These are phyloP conservation scores for Seriola aureovittata DNA, from an alignment of 2,113 vertebrate species.

Conservation along the genomic window DNA sequence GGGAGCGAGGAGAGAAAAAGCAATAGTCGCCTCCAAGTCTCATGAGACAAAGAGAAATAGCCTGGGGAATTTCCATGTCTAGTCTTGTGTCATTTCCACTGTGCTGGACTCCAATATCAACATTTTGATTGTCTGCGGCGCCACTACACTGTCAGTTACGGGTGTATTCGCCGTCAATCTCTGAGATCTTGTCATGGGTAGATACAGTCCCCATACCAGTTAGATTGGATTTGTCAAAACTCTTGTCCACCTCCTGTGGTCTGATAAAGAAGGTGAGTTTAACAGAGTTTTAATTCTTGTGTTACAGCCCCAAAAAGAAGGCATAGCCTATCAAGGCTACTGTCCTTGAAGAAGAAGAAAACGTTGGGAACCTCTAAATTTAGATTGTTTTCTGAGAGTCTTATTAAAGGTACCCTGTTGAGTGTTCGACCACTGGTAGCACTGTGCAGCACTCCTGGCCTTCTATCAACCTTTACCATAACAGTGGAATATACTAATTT, in stretches of 20 bases:
- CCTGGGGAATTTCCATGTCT: slow-evolving; percentile 30
- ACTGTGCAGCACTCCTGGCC: neutral
- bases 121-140: slow-evolving; percentile 46
- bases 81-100: slow-evolving; percentile 42
- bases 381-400: neutral
- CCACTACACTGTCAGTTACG: slow-evolving; percentile 31
- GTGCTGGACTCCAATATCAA: slow-evolving; percentile 45
- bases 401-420: neutral
- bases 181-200: slow-evolving; percentile 7
- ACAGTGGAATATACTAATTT: neutral
- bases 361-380: too few relatives aligned
- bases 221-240: slow-evolving; percentile 34
- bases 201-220: slow-evolving; percentile 2
- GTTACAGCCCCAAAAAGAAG: neutral
- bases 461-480: neutral
- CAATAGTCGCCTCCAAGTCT: slow-evolving; percentile 12
- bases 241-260: neutral
- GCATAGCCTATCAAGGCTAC: neutral
- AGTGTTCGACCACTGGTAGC: too few relatives aligned
- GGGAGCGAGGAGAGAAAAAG: neutral
- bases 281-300: neutral
- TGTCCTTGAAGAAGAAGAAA: too few relatives aligned
- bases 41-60: slow-evolving; percentile 16
- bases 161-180: slow-evolving; percentile 16
- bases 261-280: neutral